Percentiles rank a stretch among this genome's conserved stretches.
phyloP scores from a whole-genome alignment of 2,113 vertebrate genomes.

The Dasyurus viverrinus region DNA sequence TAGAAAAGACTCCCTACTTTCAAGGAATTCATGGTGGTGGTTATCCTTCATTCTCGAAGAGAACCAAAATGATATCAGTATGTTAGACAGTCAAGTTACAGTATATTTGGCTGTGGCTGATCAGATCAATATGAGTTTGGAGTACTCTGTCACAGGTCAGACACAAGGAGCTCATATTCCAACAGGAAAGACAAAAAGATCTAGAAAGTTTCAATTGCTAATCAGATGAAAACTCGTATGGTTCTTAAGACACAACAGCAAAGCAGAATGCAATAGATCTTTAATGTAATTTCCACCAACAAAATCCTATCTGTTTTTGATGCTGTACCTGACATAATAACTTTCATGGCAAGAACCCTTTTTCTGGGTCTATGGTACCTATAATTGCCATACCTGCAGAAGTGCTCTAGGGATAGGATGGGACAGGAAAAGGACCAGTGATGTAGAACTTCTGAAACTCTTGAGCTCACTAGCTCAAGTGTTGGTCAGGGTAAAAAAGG shows the following conservation, averaged over 20 bases:
- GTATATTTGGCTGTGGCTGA: no score
- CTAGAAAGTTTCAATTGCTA: neutral
- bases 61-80: no score
- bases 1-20: neutral
- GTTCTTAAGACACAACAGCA: neutral
- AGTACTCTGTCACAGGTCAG: no score
- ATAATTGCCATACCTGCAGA: neutral
- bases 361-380: neutral
- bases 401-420: neutral
- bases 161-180: neutral
- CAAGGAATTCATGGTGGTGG: no score
- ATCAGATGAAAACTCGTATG: no score
- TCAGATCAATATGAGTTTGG: no score
- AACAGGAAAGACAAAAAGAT: neutral
- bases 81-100: no score
- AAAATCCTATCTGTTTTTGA: neutral
- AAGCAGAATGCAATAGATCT: no score
- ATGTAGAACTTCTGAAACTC: neutral
- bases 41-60: no score
- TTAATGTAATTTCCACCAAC: neutral
- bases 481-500: neutral
- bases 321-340: neutral
- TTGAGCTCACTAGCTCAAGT: neutral
- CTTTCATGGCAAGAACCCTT: neutral
- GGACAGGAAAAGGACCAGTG: neutral